phyloP scores from a whole-genome alignment of 2,797 vertebrate species.

The Saxicola maurus region DNA sequence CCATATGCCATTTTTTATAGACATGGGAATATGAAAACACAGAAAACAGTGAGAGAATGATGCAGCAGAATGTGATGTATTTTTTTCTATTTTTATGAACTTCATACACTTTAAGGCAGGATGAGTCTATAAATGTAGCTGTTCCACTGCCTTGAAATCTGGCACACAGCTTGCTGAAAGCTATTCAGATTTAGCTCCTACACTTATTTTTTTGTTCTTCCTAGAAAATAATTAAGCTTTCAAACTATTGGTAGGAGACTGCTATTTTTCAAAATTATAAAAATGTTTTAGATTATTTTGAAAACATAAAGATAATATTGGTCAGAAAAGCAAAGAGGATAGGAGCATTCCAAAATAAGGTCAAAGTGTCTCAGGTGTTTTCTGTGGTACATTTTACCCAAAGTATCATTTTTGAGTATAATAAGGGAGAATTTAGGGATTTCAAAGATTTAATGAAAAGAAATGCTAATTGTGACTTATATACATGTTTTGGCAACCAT shows the following conservation, averaged over 20 bases:
- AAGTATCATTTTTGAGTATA: not conserved
- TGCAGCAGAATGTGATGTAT: constrained; percentile 36
- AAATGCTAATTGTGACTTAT: not conserved
- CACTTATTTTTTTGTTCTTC: not conserved
- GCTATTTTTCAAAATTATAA: not conserved
- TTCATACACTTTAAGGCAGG: constrained; percentile 5
- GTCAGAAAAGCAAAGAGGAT: not conserved
- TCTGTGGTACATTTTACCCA: not conserved
- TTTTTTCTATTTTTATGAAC: constrained; percentile 37
- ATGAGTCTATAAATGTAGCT: constrained; percentile 9
- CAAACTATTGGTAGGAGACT: not conserved
- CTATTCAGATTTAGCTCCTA: not conserved
- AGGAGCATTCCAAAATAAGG: not conserved
- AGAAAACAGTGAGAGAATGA: constrained; percentile 17
- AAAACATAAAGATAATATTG: accelerated
- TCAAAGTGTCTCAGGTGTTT: not conserved
- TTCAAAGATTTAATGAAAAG: not conserved
- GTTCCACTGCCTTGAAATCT: constrained; percentile 19
- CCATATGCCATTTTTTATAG: constrained; percentile 9
- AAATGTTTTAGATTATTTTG: not conserved
- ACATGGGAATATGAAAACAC: not conserved
- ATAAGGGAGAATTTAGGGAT: not conserved
- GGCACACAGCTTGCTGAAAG: not conserved
- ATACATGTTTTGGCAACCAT: not conserved
- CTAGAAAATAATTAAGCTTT: not conserved